Base-by-base conservation (phyloP, 1,140 invertebrate species). In the Nomia melanderi region DNA sequence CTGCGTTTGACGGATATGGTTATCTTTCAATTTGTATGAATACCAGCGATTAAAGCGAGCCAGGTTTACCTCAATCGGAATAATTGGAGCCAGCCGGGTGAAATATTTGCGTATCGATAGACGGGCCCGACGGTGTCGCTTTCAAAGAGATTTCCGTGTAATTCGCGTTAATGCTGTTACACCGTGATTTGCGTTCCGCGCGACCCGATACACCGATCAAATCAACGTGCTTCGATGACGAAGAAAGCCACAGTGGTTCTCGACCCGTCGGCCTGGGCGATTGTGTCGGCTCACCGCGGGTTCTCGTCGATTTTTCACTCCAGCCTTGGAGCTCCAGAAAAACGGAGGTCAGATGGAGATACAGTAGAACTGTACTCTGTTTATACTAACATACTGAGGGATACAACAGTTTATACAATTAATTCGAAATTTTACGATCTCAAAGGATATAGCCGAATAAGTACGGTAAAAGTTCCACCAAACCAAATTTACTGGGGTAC, bases 61-160 rank as follows among this genome's bases (percentile, higher is more conserved):
- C 33, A 60, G 63, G 63, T 75, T 75, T 44, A 75, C 62, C 72
- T 66, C 62, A 53, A 66, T 66, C 50, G 62, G 63, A 75, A 75
- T 67, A 67, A 75, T 75, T 66, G 53, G 39, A 67, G 17, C 53
- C 39, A 53, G 11, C 33, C 63, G 53, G 66, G 36, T 67, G 72
- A 75, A 75, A 75, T 75, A 75, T 75, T 75, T 44, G 62, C 71
- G 71, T 74, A 65, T 44, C 50, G 71, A 74, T 56, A 53, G 71
- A 53, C 23, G 41, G 41, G n/a, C n/a, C 14, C 41, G 41, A 17
- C 41, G 60, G 60, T 56, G 36, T 56, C 25, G 50, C 33, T 54
- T 41, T 65, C 71, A 74, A 65, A 74, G 71, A 56, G 71, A 65
- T 50, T 50, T 36, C 56, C 23, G 36, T 23, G 60, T 74, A 74